Base-by-base conservation (phyloP, 1,140 invertebrate genomes). In the Glomeris maerens region DNA sequence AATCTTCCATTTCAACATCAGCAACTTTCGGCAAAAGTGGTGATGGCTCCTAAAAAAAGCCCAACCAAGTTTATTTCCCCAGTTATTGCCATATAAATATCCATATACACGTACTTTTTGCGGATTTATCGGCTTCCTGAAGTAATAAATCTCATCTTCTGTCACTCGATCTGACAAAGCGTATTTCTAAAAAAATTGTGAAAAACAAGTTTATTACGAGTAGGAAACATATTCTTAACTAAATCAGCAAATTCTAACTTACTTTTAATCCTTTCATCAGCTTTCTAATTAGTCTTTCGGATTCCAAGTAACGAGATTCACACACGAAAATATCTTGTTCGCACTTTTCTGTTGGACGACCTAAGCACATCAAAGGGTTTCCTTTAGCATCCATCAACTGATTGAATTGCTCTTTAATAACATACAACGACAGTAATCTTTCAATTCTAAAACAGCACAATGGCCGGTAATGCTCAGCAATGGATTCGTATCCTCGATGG, bases 281-380 rank as follows among this genome's bases (percentile, higher is more conserved):
- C 62, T 88, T 86, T 31, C 77, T 74, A 13, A 89, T 77, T 38
- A 83, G 72, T 54, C 83, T 79, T 59, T 85, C 87, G 17, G 79
- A 74, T 66, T 96, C 91, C 61, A 93, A 84, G 62, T 95, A 97
- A 47, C 87, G 75, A 0, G 82, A 89, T 67, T 96, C 91, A 66
- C 91, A 96, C 20, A 98, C 79, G 63, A 79, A 98, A 3, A 97
- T 77, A 69, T 98, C 91, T 47, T 77, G 75, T 67, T 98, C 95
- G 1, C 80, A 69, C 55, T 96, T 83, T 74, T 98, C 93, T 0
- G 93, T 98, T 23, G 84, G 82, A 14, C 95, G 82, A 70, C 79
- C 88, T 94, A 60, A 21, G 4, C 20, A 42, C 25, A 21, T 21
- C 4, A 4, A 42, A 42, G 5, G 20, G 4, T 42, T 42, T 10